A percentile compares a stretch with the other conserved stretches of the same genome.
These are phyloP conservation scores for Neodon shergylaensis DNA, from an alignment of 2,113 vertebrate genomes.

Conservation along the genomic window DNA sequence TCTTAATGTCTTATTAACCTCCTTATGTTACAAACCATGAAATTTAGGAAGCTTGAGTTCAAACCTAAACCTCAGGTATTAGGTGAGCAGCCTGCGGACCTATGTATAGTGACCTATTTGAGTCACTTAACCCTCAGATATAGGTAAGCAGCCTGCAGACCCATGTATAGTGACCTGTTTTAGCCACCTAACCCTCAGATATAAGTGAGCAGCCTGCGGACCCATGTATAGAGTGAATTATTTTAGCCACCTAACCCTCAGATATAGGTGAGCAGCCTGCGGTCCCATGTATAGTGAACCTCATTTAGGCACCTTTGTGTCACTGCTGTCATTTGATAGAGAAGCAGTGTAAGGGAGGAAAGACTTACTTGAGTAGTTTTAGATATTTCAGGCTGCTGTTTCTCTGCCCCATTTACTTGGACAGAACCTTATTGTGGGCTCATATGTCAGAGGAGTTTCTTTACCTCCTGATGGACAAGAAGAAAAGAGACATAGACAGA, in stretches of 20 bases:
- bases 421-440: background rate
- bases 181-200: too few species aligned
- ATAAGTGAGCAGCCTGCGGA: background rate
- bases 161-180: background rate
- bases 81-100: background rate
- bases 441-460: background rate
- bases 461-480: background rate
- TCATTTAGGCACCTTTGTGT: background rate
- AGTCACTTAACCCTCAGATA: background rate
- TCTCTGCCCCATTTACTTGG: background rate
- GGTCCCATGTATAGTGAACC: background rate
- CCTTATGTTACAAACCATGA: background rate
- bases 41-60: background rate
- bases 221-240: background rate
- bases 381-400: background rate
- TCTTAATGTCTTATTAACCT: background rate
- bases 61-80: background rate
- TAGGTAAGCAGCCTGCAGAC: background rate
- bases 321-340: background rate
- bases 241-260: background rate
- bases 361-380: background rate
- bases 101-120: background rate
- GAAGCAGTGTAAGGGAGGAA: background rate
- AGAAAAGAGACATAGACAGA: background rate
- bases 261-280: background rate